phyloP scores from a whole-genome alignment of 2,797 vertebrate species.

The Phataginus tricuspis region DNA sequence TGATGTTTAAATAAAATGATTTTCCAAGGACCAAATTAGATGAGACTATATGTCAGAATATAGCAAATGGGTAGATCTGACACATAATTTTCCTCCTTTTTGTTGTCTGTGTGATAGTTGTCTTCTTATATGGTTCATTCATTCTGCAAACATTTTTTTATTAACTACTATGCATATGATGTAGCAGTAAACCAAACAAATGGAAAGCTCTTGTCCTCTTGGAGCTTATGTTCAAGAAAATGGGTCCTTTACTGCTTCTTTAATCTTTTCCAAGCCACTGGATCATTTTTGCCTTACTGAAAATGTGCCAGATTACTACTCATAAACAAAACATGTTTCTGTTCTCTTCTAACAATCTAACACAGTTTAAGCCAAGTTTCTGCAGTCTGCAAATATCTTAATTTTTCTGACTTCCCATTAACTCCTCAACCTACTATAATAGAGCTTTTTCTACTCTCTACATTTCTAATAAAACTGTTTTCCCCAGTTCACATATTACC shows the following conservation, averaged over 20 bases:
- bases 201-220: background rate
- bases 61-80: background rate
- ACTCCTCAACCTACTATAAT: background rate
- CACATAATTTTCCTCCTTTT: background rate
- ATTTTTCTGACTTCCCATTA: constrained; percentile 52
- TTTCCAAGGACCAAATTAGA: background rate
- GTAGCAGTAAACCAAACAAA: background rate
- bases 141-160: background rate
- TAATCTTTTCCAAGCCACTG: background rate
- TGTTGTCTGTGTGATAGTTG: background rate
- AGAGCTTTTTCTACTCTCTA: background rate
- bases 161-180: background rate
- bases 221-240: background rate
- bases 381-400: background rate
- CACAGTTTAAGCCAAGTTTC: background rate
- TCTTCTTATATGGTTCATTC: background rate
- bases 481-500: constrained; percentile 11
- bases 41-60: background rate
- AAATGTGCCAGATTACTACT: background rate
- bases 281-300: background rate
- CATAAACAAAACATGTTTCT: background rate
- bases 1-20: background rate
- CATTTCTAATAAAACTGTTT: constrained; percentile 26
- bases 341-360: background rate
- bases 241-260: background rate